Evolutionary conservation across 2,113 vertebrate species (phyloP), one percentile per base, ranked within the genome.

Genomic region (Mola mola): DNA sequence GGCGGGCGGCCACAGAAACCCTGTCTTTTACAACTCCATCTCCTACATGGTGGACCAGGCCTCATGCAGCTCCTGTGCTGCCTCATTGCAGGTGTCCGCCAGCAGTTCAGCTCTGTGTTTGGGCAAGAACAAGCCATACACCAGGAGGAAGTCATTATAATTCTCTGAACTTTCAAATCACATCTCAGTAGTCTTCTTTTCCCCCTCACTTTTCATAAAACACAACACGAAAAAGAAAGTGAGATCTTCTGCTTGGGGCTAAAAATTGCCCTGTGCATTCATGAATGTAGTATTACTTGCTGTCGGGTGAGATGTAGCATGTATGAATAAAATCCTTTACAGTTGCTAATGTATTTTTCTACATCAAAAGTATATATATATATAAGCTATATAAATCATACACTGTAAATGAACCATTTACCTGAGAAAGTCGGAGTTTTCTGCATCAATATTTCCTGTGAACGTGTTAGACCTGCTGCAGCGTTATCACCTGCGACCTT

Each of bases 141-240:
- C 47, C 44, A 85, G 94, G 29, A 88, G 94, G 67, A 96, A 84
- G 78, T 96, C 94, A 20, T 68, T 96, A 61, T 96, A 76, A 86
- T 61, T 25, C 28, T 43, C 12, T 8, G 16, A 24, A 26, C 13
- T 33, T 49, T 26, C 33, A 8, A 28, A n/a, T n/a, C n/a, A n/a
- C n/a, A n/a, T 26, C 31, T 15, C 7, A 4, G 40, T 31, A 7
- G 6, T 33, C n/a, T n/a, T n/a, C n/a, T n/a, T n/a, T n/a, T n/a
- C n/a, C n/a, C n/a, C n/a, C n/a, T n/a, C n/a, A n/a, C n/a, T n/a
- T n/a, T n/a, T n/a, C n/a, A n/a, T n/a, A n/a, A n/a, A n/a, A n/a
- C n/a, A n/a, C n/a, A n/a, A n/a, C n/a, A n/a, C n/a, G n/a, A n/a
- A n/a, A 12, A 3, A 33, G 31, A 33, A 9, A 52, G 21, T 16